Conservation (phyloP, 2,888 invertebrate species). For the Scelioninae gen. 1 region DNA sequence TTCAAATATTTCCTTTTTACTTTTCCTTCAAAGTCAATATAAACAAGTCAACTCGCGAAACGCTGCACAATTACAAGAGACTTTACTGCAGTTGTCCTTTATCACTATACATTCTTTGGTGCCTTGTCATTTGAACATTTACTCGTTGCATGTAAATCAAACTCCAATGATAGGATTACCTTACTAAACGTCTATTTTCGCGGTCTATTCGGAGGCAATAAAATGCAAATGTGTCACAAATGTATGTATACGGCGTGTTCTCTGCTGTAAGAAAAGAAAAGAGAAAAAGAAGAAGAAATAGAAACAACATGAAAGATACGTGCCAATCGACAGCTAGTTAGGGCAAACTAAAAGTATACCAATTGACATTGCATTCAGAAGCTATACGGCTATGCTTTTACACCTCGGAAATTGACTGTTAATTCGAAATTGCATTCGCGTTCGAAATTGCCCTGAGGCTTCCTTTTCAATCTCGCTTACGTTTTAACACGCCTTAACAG, state of each 20-base stretch:
- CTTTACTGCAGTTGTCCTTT: constrained; percentile 13
- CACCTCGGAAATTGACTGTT: constrained; percentile 21
- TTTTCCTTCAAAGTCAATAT: too few species aligned
- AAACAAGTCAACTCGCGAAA: constrained; percentile 9
- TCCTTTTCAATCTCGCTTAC: constrained; percentile 6
- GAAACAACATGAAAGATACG: too few species aligned
- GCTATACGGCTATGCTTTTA: too few species aligned
- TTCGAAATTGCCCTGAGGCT: not conserved
- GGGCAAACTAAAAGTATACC: too few species aligned
- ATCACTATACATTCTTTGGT: not conserved
- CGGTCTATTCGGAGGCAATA: constrained; percentile 19
- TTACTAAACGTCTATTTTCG: constrained; percentile 39
- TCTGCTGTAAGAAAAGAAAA: not conserved
- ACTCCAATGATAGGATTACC: constrained; percentile 26
- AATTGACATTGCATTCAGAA: too few species aligned
- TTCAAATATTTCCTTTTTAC: too few species aligned
- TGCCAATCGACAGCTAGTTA: too few species aligned
- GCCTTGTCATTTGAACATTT: constrained; percentile 13
- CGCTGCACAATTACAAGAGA: not conserved
- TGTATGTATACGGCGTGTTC: not conserved
- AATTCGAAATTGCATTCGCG: constrained; percentile 8
- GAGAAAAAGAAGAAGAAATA: too few species aligned
- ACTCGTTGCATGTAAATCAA: constrained; percentile 31
- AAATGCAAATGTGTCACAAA: constrained; percentile 35
- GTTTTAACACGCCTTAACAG: not conserved